Evolutionary conservation across 2,797 vertebrate species (phyloP).

Genomic region (Sebastes minor): DNA sequence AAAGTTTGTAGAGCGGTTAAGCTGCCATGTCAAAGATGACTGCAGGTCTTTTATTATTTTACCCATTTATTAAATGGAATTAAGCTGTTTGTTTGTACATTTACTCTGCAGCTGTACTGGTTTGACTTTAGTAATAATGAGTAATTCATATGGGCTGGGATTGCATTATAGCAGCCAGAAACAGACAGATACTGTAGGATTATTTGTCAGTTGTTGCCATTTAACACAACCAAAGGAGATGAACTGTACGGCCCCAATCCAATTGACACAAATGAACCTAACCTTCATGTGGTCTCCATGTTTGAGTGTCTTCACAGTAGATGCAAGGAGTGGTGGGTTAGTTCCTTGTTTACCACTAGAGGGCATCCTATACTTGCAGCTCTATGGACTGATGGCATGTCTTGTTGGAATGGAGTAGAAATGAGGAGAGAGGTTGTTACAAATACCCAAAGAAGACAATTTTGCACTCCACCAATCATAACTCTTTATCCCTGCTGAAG

Average conservation of each 20-base stretch:
- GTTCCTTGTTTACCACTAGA: conserved; percentile 64
- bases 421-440: neutral
- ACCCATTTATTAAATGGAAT: neutral
- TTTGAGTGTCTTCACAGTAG: neutral
- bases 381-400: neutral
- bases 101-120: neutral
- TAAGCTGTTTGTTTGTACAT: neutral
- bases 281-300: neutral
- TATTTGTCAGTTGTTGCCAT: neutral
- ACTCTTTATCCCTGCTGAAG: neutral
- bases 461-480: neutral
- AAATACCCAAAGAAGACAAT: neutral
- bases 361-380: conserved; percentile 36
- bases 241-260: neutral
- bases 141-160: neutral
- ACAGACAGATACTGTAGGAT: neutral
- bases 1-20: neutral
- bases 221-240: neutral
- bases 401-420: neutral
- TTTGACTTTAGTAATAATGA: neutral
- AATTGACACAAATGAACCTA: neutral
- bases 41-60: neutral
- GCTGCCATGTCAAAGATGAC: neutral
- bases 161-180: neutral
- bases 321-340: neutral